Evolutionary conservation across 1,140 invertebrate genomes (phyloP).

Genomic region (Melanaphis sacchari): DNA sequence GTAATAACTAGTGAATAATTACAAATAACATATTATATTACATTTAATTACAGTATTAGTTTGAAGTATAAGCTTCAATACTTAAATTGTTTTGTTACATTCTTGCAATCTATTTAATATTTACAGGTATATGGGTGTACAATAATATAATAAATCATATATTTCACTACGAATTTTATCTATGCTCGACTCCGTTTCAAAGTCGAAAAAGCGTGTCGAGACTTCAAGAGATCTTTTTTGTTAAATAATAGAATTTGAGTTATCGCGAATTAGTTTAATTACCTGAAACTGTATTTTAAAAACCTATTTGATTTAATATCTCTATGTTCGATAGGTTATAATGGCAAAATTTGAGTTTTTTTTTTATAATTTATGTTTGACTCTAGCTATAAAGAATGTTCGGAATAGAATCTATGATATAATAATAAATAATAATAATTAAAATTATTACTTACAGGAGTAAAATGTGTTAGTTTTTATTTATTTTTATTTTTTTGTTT

Average conservation of each 20-base stretch:
- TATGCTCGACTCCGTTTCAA: background rate
- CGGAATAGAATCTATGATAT: background rate
- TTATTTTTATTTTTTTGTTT: background rate
- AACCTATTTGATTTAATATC: no score
- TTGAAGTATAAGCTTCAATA: no score
- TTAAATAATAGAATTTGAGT: no score
- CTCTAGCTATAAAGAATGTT: background rate
- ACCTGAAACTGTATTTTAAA: no score
- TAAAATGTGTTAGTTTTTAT: background rate
- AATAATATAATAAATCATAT: background rate
- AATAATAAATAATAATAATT: background rate
- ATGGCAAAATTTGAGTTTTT: background rate
- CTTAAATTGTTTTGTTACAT: no score
- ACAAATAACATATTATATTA: no score
- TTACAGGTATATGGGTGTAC: no score
- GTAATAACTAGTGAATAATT: no score
- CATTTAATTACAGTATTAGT: no score
- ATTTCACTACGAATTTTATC: no score
- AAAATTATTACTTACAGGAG: background rate
- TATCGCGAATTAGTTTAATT: no score
- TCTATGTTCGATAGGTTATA: background rate
- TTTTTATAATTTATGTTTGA: background rate
- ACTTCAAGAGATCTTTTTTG: background rate
- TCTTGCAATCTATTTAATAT: no score
- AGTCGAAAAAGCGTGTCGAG: background rate